Evolutionary conservation across 1,140 invertebrate genomes (phyloP).

Genomic region (Drosophila mayri): DNA sequence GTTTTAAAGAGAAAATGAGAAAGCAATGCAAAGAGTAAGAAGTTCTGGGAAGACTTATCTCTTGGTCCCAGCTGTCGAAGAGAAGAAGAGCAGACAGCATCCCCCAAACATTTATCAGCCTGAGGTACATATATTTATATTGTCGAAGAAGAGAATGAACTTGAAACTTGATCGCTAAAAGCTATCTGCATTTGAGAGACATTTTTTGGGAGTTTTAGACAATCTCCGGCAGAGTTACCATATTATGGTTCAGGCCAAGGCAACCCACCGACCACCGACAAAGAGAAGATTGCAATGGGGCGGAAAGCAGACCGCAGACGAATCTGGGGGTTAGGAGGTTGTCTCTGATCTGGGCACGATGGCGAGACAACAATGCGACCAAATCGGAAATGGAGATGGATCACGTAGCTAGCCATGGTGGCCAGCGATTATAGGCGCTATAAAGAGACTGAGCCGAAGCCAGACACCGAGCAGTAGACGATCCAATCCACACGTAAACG

Average conservation of each 20-base stretch:
- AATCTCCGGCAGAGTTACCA: neutral
- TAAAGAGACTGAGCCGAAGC: constrained; percentile 64
- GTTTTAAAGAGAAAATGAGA: neutral
- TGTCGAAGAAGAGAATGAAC: neutral
- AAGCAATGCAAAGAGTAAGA: neutral
- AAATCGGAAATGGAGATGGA: constrained; percentile 71
- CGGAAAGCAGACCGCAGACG: constrained; percentile 14
- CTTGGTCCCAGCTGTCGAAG: neutral
- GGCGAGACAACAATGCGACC: constrained; percentile 58
- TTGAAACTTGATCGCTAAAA: neutral
- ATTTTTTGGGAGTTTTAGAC: neutral
- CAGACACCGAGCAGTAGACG: constrained; percentile 71
- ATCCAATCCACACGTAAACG: constrained; percentile 61
- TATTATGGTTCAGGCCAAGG: constrained; percentile 34
- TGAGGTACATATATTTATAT: too few species aligned
- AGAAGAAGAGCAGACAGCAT: neutral
- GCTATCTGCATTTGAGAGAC: neutral
- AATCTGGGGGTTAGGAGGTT: constrained; percentile 26
- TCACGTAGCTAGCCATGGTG: constrained; percentile 69
- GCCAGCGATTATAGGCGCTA: constrained; percentile 65
- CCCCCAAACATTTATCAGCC: neutral
- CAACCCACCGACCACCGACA: constrained; percentile 8
- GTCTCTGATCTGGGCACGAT: constrained; percentile 37
- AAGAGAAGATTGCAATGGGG: constrained; percentile 33
- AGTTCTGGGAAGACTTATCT: neutral